Evolutionary conservation across 1,140 invertebrate genomes (phyloP), one percentile per base, ranked within the genome.

Genomic region (Battus philenor): DNA sequence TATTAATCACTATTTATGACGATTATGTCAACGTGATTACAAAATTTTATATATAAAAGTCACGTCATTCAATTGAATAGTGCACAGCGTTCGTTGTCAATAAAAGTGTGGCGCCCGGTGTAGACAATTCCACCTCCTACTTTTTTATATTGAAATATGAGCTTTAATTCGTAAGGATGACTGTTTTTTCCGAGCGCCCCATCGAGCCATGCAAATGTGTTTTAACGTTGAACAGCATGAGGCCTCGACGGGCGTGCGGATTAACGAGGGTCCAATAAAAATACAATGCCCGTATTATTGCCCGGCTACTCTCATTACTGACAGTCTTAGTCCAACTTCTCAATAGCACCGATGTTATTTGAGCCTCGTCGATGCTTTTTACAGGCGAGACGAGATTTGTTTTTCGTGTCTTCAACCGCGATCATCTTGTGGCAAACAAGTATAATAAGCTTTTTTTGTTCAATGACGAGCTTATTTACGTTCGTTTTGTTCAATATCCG

Each of bases 31-130:
- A n/a, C n/a, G n/a, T n/a, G n/a, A n/a, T n/a, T n/a, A n/a, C n/a
- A n/a, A n/a, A n/a, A n/a, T n/a, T n/a, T n/a, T n/a, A n/a, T n/a
- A n/a, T n/a, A n/a, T n/a, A n/a, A n/a, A n/a, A n/a, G n/a, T n/a
- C n/a, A n/a, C n/a, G n/a, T n/a, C n/a, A n/a, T n/a, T n/a, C n/a
- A n/a, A n/a, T n/a, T 54, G 59, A 44, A 57, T 49, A 60, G 57
- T 57, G 50, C 56, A 64, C 63, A 55, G 53, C 49, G 59, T 60
- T 68, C 52, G 53, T 62, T 61, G 61, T 50, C 54, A 73, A 68
- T 71, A 78, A 75, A 77, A 81, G 70, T 74, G 70, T 72, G 62
- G 72, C 63, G 68, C 62, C 51, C 30, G 70, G 71, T 71, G 64
- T 59, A 61, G 57, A 71, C 56, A 43, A 50, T 52, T 59, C 51